Conservation (phyloP, 35 echinoderm and acorn worm species). For the Holothuria glaberrima region DNA sequence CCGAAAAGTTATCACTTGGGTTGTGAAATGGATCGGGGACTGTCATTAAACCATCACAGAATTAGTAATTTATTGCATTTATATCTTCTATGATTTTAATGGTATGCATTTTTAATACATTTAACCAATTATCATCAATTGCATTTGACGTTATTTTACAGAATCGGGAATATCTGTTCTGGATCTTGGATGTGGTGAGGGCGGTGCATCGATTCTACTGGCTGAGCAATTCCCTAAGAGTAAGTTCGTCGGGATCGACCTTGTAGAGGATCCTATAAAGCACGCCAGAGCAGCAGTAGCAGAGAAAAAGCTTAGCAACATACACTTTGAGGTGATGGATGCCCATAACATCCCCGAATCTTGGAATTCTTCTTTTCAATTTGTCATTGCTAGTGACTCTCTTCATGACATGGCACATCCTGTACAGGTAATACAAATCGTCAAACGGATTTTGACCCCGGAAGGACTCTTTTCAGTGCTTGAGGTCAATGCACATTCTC, state of each 20-base stretch:
- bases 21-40: no score
- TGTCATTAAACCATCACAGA: neutral
- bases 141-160: constrained; percentile 40
- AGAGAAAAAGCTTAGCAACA: constrained; percentile 63
- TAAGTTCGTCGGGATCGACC: constrained; percentile 77
- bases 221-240: constrained; percentile 77
- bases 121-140: neutral
- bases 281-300: constrained; percentile 35
- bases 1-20: no score
- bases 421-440: constrained; percentile 62
- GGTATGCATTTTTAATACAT: neutral
- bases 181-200: constrained; percentile 90
- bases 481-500: constrained; percentile 90
- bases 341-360: constrained; percentile 81
- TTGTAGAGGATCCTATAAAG: constrained; percentile 67
- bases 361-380: constrained; percentile 75
- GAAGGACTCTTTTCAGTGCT: constrained; percentile 78
- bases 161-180: constrained; percentile 86
- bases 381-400: constrained; percentile 85
- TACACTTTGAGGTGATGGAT: constrained; percentile 81
- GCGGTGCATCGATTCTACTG: constrained; percentile 74
- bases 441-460: constrained; percentile 70
- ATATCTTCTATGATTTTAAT: no score
- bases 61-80: no score
- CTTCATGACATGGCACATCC: constrained; percentile 96